Evolutionary conservation across 2,113 vertebrate species (phyloP).

Genomic region (Actenoides lindsayi): DNA sequence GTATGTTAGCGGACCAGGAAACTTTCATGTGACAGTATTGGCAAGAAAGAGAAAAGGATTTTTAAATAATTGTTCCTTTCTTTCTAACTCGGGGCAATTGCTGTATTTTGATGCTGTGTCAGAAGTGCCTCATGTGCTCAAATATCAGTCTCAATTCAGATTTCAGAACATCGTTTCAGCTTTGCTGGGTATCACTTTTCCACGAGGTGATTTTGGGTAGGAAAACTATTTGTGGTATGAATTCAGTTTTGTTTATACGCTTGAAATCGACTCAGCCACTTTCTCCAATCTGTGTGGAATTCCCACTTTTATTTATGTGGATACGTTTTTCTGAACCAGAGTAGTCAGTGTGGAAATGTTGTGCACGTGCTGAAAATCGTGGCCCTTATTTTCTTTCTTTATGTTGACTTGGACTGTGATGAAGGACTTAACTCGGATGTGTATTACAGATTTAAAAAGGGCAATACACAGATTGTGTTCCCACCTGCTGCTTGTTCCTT

Average conservation of each 20-base stretch:
- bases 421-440: neutral
- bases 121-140: neutral
- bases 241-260: neutral
- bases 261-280: neutral
- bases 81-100: neutral
- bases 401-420: rapidly evolving
- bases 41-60: neutral
- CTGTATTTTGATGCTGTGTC: neutral
- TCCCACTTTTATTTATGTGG: neutral
- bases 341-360: neutral
- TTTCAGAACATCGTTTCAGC: neutral
- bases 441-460: neutral
- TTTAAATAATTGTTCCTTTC: neutral
- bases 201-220: neutral
- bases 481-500: neutral
- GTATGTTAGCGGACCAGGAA: neutral
- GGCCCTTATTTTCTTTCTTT: neutral
- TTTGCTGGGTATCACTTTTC: neutral
- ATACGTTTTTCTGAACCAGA: neutral
- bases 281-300: neutral
- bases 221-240: neutral
- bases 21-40: neutral
- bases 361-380: rapidly evolving
- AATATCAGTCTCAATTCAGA: neutral
- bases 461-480: neutral